These are phyloP conservation scores for Aphelinus certus DNA, from an alignment of 1,140 invertebrate genomes.

Conservation along the genomic window DNA sequence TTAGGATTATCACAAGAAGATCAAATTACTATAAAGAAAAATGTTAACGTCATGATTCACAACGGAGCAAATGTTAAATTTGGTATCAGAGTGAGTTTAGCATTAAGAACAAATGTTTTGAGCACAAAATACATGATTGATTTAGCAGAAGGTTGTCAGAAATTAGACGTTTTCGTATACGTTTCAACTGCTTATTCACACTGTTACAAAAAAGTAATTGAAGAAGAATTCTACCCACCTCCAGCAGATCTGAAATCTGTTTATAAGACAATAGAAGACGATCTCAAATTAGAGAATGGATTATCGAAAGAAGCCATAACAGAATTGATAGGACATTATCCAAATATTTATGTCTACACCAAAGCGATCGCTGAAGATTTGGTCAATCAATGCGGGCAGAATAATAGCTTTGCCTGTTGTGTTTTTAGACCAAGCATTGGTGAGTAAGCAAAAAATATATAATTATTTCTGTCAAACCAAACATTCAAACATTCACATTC, in stretches of 20 bases:
- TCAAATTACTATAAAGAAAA: constrained; percentile 66
- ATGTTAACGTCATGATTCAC: constrained; percentile 84
- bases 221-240: constrained; percentile 65
- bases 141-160: constrained; percentile 69
- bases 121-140: constrained; percentile 72
- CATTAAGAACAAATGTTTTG: constrained; percentile 70
- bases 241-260: constrained; percentile 58
- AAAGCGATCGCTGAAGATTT: no score
- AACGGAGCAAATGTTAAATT: constrained; percentile 89
- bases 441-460: no score
- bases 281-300: neutral
- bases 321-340: no score
- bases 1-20: constrained; percentile 77
- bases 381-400: no score
- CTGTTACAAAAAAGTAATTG: constrained; percentile 43
- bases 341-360: no score
- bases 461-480: no score
- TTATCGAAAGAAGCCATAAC: no score
- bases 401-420: no score
- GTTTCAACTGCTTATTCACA: constrained; percentile 50
- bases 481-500: no score
- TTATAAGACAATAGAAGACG: constrained; percentile 54
- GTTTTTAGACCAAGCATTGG: no score
- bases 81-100: constrained; percentile 80
- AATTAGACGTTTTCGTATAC: constrained; percentile 52